These are phyloP conservation scores for Magallana nippona DNA, from an alignment of 2,888 invertebrate species.

Conservation along the genomic window DNA sequence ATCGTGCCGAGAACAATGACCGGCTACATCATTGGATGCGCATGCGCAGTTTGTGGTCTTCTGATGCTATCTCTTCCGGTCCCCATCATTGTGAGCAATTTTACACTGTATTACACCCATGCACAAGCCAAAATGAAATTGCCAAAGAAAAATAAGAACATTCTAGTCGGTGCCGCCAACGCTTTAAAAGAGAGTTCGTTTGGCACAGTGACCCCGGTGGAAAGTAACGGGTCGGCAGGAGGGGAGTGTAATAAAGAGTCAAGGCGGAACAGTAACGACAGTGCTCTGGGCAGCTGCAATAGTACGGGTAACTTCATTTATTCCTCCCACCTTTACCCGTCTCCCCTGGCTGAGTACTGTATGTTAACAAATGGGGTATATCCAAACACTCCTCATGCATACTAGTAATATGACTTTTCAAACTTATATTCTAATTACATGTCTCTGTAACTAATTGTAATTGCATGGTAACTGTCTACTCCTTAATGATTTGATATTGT, in stretches of 20 bases:
- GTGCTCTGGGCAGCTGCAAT: slow-evolving; percentile 65
- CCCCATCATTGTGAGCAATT: slow-evolving; percentile 78
- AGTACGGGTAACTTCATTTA: slow-evolving; percentile 59
- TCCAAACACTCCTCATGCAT: no score
- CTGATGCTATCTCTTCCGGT: slow-evolving; percentile 78
- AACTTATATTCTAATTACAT: no score
- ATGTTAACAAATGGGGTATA: neutral
- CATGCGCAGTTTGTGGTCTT: slow-evolving; percentile 77
- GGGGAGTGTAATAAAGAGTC: slow-evolving; percentile 47
- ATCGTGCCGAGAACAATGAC: slow-evolving; percentile 73
- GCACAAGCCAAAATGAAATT: slow-evolving; percentile 77
- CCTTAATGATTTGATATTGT: no score
- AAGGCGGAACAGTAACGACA: slow-evolving; percentile 65
- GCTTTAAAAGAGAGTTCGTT: slow-evolving; percentile 65
- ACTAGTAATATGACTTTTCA: no score
- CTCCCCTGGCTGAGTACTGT: neutral
- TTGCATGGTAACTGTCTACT: no score
- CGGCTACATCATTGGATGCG: slow-evolving; percentile 76
- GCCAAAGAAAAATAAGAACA: slow-evolving; percentile 74
- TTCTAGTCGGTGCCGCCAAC: slow-evolving; percentile 75
- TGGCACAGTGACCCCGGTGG: slow-evolving; percentile 43
- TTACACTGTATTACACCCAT: slow-evolving; percentile 78
- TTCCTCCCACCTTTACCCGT: neutral
- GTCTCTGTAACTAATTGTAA: no score
- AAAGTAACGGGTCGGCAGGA: slow-evolving; percentile 36